Evolutionary conservation across 2,888 invertebrate species (phyloP).

Genomic region (Chironomus tentans): DNA sequence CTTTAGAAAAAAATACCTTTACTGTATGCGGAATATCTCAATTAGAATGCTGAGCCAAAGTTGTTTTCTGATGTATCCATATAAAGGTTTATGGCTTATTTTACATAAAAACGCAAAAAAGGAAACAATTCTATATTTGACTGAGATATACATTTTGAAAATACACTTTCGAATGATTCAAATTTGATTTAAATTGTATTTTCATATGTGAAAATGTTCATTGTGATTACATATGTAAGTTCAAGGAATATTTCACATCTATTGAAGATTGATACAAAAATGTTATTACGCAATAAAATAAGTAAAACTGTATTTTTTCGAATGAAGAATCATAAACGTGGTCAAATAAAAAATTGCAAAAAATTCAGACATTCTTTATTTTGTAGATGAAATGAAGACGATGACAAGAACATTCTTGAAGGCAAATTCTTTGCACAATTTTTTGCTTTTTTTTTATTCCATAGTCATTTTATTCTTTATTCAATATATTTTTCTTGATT

Average conservation of each 20-base stretch:
- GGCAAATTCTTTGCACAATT: background rate
- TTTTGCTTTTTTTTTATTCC: background rate
- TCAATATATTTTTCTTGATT: background rate
- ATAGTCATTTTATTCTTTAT: background rate
- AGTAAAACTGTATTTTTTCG: no score
- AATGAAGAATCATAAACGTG: background rate
- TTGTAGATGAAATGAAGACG: constrained; percentile 2
- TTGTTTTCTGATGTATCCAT: background rate
- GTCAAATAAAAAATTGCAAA: no score
- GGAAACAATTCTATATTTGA: no score
- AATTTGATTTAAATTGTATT: no score
- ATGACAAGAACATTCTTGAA: background rate
- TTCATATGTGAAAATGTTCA: no score
- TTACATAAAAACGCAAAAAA: no score
- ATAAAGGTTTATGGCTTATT: background rate
- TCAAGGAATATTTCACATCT: no score
- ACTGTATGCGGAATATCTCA: constrained; percentile 10
- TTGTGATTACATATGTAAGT: no score
- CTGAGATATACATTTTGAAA: background rate
- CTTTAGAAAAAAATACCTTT: background rate
- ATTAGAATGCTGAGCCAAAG: background rate
- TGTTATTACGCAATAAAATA: no score
- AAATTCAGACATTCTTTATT: constrained; percentile 8
- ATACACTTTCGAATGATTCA: no score
- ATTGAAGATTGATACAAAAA: no score